A percentile compares a stretch with the other conserved stretches of the same genome.
Evolutionary conservation across 1,140 invertebrate species (phyloP).

Genomic region (Dryas iulia): DNA sequence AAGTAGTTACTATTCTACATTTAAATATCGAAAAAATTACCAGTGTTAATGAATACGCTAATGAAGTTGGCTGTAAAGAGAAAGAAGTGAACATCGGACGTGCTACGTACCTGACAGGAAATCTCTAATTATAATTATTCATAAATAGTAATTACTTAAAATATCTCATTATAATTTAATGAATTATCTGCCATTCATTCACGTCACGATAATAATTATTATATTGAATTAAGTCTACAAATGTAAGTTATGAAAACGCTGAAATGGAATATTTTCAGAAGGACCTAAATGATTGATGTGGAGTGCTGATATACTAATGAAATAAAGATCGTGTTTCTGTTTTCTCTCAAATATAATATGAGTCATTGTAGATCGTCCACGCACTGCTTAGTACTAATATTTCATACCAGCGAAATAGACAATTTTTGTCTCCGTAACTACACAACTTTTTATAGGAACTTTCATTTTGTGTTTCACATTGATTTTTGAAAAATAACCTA

Average conservation of each 20-base stretch:
- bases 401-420: too few relatives aligned
- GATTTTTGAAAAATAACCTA: too few relatives aligned
- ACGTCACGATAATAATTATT: neutral
- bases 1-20: neutral
- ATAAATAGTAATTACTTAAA: neutral
- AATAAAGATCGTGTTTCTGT: neutral
- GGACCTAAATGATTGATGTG: neutral
- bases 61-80: neutral
- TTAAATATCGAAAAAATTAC: neutral
- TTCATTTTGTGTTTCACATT: too few relatives aligned
- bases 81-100: neutral
- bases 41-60: neutral
- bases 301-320: neutral
- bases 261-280: neutral
- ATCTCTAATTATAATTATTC: neutral
- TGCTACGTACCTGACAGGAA: neutral
- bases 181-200: neutral
- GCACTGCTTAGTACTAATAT: too few relatives aligned
- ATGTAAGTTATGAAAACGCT: neutral
- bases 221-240: neutral
- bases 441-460: too few relatives aligned
- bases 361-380: neutral
- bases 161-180: constrained; percentile 2
- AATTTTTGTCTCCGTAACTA: too few relatives aligned
- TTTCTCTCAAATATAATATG: neutral